These are phyloP conservation scores for Molanna angustata DNA, from an alignment of 2,888 invertebrate species.

Conservation along the genomic window DNA sequence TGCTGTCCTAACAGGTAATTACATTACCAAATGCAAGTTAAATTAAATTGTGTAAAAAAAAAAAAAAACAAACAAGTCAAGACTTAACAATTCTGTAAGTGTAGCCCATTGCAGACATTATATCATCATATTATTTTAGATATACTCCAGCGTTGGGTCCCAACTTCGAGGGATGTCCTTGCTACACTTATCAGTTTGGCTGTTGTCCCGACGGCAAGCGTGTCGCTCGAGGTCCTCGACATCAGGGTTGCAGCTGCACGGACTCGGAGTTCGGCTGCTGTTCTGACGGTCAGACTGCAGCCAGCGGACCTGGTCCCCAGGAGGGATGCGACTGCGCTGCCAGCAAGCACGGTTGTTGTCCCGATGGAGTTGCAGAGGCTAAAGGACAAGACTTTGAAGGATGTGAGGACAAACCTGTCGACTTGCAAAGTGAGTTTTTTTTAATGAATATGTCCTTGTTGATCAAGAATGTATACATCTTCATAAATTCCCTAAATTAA, in stretches of 20 bases:
- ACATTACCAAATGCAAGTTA: no score
- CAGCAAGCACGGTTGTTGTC: conserved; percentile 81
- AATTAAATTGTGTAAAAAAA: no score
- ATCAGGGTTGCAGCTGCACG: conserved; percentile 72
- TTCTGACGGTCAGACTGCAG: conserved; percentile 76
- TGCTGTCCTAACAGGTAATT: conserved; percentile 78
- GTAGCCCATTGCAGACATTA: no score
- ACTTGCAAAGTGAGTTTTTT: conserved; percentile 60
- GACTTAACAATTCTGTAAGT: no score
- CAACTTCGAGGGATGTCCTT: conserved; percentile 78
- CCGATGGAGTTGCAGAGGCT: conserved; percentile 77
- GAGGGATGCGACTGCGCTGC: conserved; percentile 81
- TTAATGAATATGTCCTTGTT: no score
- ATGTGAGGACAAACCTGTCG: conserved; percentile 67
- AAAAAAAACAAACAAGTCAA: no score
- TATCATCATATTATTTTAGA: conserved; percentile 35
- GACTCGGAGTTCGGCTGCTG: conserved; percentile 80
- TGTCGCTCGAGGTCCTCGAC: conserved; percentile 63
- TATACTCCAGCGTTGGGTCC: conserved; percentile 74
- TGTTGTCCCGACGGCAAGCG: conserved; percentile 85
- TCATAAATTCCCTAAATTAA: no score
- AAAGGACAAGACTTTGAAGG: conserved; percentile 81
- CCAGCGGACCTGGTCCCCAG: conserved; percentile 69
- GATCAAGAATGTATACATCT: no score
- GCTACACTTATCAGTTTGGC: conserved; percentile 84